Percentiles rank a stretch among this genome's conserved stretches.
phyloP scores from a whole-genome alignment of 2,797 vertebrate genomes.

The Gymnoscopelus microlampas region DNA sequence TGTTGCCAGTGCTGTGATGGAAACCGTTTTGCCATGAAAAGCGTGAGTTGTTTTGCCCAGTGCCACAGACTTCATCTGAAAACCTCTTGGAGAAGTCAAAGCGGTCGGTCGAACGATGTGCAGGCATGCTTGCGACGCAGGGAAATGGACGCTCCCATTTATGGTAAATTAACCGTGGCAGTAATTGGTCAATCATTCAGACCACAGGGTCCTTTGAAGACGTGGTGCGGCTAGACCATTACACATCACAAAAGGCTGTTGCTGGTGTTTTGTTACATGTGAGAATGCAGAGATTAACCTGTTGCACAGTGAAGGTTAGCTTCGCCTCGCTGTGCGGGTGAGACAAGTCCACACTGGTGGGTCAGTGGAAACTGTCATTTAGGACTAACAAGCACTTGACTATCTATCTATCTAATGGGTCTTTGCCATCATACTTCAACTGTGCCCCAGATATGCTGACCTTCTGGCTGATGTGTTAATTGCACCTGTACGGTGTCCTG shows the following conservation, averaged over 20 bases:
- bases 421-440: constrained; percentile 18
- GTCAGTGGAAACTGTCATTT: constrained; percentile 61
- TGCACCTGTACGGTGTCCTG: constrained; percentile 82
- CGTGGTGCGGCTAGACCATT: constrained; percentile 60
- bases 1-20: constrained; percentile 68
- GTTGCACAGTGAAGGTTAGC: constrained; percentile 29
- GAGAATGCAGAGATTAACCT: constrained; percentile 40
- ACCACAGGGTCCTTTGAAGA: constrained; percentile 67
- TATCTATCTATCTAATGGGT: too few relatives aligned
- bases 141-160: constrained; percentile 61
- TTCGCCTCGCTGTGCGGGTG: constrained; percentile 47
- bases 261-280: constrained; percentile 73
- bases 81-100: constrained; percentile 70
- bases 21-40: constrained; percentile 80
- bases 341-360: constrained; percentile 72
- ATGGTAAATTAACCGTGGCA: constrained; percentile 74
- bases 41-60: constrained; percentile 78
- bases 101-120: constrained; percentile 56
- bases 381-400: constrained; percentile 37
- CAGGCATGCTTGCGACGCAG: constrained; percentile 61
- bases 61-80: constrained; percentile 70
- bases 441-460: constrained; percentile 30
- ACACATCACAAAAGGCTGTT: constrained; percentile 28
- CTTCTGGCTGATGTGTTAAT: constrained; percentile 62
- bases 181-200: constrained; percentile 82